Conservation (phyloP, 2,797 vertebrate species). For the Nannoperca obscura region DNA sequence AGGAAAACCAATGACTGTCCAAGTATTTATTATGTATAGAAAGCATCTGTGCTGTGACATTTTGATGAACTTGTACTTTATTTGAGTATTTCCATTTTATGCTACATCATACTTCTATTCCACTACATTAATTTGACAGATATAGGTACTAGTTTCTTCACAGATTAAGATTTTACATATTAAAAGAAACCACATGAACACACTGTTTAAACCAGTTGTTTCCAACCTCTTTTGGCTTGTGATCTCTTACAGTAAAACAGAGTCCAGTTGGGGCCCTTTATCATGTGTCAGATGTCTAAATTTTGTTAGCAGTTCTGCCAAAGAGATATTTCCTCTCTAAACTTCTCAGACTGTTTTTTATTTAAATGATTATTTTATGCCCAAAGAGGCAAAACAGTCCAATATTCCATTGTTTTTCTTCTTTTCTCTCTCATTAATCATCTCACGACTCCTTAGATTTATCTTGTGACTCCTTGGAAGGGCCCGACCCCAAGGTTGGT, state of each 20-base stretch:
- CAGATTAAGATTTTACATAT: neutral
- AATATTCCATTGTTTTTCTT: neutral
- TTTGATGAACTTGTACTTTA: neutral
- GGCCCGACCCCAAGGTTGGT: neutral
- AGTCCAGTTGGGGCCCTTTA: neutral
- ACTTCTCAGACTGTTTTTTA: neutral
- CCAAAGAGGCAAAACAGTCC: neutral
- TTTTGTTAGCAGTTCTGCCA: neutral
- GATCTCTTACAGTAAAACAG: neutral
- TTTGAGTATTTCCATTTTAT: neutral
- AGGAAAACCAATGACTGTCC: neutral
- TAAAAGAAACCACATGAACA: neutral
- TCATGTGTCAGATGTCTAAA: neutral
- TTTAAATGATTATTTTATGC: neutral
- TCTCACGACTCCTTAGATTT: too few relatives aligned
- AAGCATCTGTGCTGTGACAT: neutral
- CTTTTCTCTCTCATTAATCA: neutral
- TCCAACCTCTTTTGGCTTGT: neutral
- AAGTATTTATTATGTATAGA: constrained; percentile 5
- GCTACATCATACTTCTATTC: neutral
- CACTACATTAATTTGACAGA: neutral
- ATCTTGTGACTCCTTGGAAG: neutral
- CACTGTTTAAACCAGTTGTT: neutral
- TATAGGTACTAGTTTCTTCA: neutral
- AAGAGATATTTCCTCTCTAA: neutral